Percentiles rank a stretch among this genome's conserved stretches.
phyloP scores from a whole-genome alignment of 2,797 vertebrate species.

The Florisuga fusca region DNA sequence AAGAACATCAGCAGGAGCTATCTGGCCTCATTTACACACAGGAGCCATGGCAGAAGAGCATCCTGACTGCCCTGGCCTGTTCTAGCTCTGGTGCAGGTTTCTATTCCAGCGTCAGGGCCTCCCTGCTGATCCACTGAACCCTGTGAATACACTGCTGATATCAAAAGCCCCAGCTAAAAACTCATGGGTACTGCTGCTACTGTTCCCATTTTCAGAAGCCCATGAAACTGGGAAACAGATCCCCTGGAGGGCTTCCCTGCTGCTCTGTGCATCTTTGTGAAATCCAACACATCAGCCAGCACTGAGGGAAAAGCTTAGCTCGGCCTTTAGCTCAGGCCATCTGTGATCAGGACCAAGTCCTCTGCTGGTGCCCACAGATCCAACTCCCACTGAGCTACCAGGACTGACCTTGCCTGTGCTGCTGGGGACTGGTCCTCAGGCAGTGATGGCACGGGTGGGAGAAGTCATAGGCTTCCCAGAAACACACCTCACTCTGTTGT shows the following conservation, averaged over 20 bases:
- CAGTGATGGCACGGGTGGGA: accelerated
- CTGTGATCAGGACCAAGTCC: background rate
- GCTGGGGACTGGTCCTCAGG: background rate
- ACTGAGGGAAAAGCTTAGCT: background rate
- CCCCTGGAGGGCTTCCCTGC: background rate
- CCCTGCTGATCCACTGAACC: too few relatives aligned
- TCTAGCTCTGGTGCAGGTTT: accelerated
- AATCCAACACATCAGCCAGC: background rate
- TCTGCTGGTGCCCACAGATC: background rate
- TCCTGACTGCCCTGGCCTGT: accelerated
- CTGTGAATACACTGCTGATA: background rate
- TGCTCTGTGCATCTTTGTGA: background rate
- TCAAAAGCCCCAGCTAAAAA: background rate
- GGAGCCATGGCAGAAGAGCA: background rate
- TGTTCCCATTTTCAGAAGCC: background rate
- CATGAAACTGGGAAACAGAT: background rate
- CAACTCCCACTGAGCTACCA: accelerated
- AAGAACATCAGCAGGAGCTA: background rate
- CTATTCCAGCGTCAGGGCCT: accelerated
- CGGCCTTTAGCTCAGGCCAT: background rate
- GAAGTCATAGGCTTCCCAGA: background rate
- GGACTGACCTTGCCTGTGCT: background rate
- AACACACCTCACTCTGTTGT: background rate
- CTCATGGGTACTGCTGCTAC: background rate
- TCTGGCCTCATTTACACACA: background rate